Evolutionary conservation across 2,888 invertebrate species (phyloP), one percentile per base, ranked within the genome.

Genomic region (Vandiemenella viatica): DNA sequence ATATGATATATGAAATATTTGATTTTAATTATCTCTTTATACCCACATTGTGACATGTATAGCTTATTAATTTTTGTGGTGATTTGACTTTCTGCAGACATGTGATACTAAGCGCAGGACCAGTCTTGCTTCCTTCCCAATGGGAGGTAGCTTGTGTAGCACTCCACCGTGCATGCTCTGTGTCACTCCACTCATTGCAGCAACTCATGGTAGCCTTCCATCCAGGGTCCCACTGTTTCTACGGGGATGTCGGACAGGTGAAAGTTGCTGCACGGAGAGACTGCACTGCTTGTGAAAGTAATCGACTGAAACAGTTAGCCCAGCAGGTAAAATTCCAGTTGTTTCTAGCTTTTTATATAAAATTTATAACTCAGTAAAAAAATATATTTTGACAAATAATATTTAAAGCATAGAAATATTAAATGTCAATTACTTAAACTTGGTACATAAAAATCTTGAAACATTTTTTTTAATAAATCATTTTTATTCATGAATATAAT

Each of bases 201-300:
- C 90, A 90, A 67, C 71, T 96, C 37, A 89, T 89, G 50, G 79
- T 85, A 60, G 90, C 90, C 32, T 96, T 93, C 64, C 83, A 88
- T 59, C 81, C 85, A 58, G 83, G 89, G 61, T 93, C 93, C 0
- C 87, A 90, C 59, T 92, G 91, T 62, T 95, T 93, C 67, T 92
- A 92, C 64, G 93, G 93, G 0, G 93, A 93, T 65, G 70, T 83
- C 56, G 87, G 86, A 8, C 89, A 89, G 55, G 91, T 93, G 0
- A 92, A 92, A 72, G 92, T 93, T 6, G 93, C 93, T 1, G 91
- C 92, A 0, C 73, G 92, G 43, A 77, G 84, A 51, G 92, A 93
- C 63, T 87, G 87, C 60, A 83, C 86, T 1, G 72, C 83, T 10
- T 80, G 83, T 54, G 91, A 92, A 62, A 82, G 87, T 60, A 81